These are phyloP conservation scores for Drosophila yooni DNA, from an alignment of 2,888 invertebrate genomes.

Conservation along the genomic window DNA sequence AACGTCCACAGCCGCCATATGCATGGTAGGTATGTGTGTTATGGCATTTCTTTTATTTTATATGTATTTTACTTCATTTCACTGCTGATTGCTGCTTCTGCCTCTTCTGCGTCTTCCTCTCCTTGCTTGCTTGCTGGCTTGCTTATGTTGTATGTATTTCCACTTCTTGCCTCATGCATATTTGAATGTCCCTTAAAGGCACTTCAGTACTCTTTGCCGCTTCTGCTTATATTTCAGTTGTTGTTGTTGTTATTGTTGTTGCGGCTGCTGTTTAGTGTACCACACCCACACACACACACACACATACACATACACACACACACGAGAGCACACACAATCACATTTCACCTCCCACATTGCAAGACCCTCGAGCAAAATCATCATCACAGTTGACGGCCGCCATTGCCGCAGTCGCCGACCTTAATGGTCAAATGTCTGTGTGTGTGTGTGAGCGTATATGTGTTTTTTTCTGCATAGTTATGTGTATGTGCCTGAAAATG, in stretches of 20 bases:
- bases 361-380: constrained; percentile 43
- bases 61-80: constrained; percentile 72
- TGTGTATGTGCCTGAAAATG: constrained; percentile 45
- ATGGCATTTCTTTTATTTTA: constrained; percentile 69
- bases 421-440: constrained; percentile 68
- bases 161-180: constrained; percentile 71
- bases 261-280: constrained; percentile 50
- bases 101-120: background rate
- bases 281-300: constrained; percentile 27
- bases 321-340: background rate
- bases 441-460: constrained; percentile 15
- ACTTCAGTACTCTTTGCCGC: constrained; percentile 67
- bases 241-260: constrained; percentile 42
- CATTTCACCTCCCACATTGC: background rate
- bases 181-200: constrained; percentile 80
- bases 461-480: constrained; percentile 13
- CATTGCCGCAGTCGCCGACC: constrained; percentile 65
- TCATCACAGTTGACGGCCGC: constrained; percentile 71
- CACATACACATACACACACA: background rate
- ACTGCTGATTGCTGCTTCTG: constrained; percentile 49
- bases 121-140: constrained; percentile 5
- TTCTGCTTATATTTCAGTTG: constrained; percentile 36
- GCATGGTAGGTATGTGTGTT: constrained; percentile 56
- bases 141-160: constrained; percentile 28
- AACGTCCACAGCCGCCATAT: constrained; percentile 21